Conservation (phyloP, 2,888 invertebrate genomes). For the Sarcophaga variegata region DNA sequence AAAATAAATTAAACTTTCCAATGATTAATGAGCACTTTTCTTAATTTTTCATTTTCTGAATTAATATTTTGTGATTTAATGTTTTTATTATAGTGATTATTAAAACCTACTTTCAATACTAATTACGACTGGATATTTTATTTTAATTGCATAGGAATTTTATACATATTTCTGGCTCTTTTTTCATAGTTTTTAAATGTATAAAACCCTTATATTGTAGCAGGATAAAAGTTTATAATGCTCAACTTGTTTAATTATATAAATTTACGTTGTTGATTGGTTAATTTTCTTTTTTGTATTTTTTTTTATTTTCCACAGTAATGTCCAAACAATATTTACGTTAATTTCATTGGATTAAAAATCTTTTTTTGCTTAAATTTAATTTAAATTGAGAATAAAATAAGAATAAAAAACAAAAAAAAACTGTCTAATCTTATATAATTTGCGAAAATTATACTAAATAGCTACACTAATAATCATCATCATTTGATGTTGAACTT, state of each 20-base stretch:
- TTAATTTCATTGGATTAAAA: slow-evolving; percentile 25
- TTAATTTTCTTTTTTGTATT: not conserved
- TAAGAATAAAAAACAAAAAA: not conserved
- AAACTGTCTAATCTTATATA: slow-evolving; percentile 37
- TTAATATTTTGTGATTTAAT: not conserved
- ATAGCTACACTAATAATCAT: slow-evolving; percentile 55
- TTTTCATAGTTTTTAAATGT: not conserved
- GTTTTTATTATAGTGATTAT: slow-evolving; percentile 10
- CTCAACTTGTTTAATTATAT: slow-evolving; percentile 1
- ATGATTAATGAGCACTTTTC: no score
- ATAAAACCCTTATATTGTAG: not conserved
- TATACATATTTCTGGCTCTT: slow-evolving; percentile 9
- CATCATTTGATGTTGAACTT: slow-evolving; percentile 48
- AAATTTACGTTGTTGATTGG: slow-evolving; percentile 6
- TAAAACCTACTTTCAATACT: slow-evolving; percentile 46
- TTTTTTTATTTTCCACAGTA: slow-evolving; percentile 18
- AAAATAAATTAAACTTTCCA: no score
- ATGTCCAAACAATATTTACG: slow-evolving; percentile 33
- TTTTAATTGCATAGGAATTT: slow-evolving; percentile 23
- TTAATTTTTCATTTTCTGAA: not conserved
- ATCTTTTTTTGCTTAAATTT: slow-evolving; percentile 34
- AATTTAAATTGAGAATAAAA: slow-evolving; percentile 23
- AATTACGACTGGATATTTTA: slow-evolving; percentile 18
- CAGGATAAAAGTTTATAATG: slow-evolving; percentile 26
- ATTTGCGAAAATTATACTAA: slow-evolving; percentile 51